These are phyloP conservation scores for Pteropus rufus DNA, from an alignment of 2,797 vertebrate species.

Conservation along the genomic window DNA sequence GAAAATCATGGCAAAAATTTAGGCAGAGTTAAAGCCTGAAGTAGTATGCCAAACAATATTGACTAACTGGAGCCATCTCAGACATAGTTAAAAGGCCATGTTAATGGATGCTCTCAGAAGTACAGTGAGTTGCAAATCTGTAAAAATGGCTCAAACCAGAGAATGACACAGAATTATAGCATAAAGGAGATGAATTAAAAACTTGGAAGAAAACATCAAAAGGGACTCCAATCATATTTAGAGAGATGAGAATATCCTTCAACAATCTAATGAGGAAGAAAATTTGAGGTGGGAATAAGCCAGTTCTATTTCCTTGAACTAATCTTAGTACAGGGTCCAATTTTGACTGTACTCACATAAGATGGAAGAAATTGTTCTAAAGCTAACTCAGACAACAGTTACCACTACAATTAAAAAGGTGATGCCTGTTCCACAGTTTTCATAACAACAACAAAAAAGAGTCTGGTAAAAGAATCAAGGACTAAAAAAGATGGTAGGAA, in stretches of 20 bases:
- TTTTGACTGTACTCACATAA: neutral
- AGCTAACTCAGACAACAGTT: neutral
- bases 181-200: neutral
- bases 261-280: neutral
- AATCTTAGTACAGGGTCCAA: neutral
- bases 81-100: conserved; percentile 33
- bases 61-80: neutral
- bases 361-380: neutral
- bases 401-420: neutral
- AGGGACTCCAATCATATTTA: neutral
- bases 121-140: neutral
- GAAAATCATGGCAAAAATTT: conserved; percentile 32
- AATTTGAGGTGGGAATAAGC: neutral
- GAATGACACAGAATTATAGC: neutral
- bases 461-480: neutral
- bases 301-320: conserved; percentile 19
- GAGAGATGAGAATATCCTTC: conserved; percentile 2
- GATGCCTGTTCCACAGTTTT: neutral
- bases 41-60: conserved; percentile 21
- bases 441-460: neutral
- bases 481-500: conserved; percentile 29
- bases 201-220: neutral
- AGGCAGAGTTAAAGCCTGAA: conserved; percentile 31
- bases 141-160: conserved; percentile 1
- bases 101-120: neutral